Percentiles rank a stretch among this genome's conserved stretches.
Conservation (phyloP, 2,888 invertebrate genomes). For the Heliothis peltigera region DNA sequence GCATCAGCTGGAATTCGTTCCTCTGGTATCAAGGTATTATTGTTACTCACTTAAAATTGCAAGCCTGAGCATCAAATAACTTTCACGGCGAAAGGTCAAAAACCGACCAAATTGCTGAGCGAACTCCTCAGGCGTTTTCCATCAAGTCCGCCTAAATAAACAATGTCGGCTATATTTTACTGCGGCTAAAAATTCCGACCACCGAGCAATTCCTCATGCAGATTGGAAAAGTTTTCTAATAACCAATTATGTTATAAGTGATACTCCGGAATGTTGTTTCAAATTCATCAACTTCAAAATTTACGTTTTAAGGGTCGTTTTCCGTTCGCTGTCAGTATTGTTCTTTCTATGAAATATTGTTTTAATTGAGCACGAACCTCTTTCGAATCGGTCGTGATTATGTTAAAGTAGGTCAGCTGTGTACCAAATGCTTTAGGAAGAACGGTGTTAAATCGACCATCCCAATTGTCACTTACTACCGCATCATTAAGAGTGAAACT, state of each 20-base stretch:
- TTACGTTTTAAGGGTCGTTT: conserved; percentile 62
- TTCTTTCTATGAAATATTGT: conserved; percentile 33
- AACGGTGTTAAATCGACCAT: conserved; percentile 43
- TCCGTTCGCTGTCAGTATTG: conserved; percentile 29
- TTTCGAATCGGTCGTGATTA: conserved; percentile 26
- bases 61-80: conserved; percentile 39
- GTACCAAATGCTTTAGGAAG: conserved; percentile 33
- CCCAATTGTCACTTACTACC: conserved; percentile 40
- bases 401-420: conserved; percentile 47
- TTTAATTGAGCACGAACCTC: conserved; percentile 30
- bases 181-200: conserved; percentile 55
- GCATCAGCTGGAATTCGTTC: conserved; percentile 11
- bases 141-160: conserved; percentile 61
- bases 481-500: conserved; percentile 40
- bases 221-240: conserved; percentile 83
- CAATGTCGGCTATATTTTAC: conserved; percentile 56
- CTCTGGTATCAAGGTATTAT: conserved; percentile 19
- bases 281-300: conserved; percentile 71
- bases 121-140: conserved; percentile 54
- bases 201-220: conserved; percentile 72
- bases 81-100: conserved; percentile 43
- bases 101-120: conserved; percentile 41
- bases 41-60: conserved; percentile 17
- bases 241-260: conserved; percentile 81
- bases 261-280: conserved; percentile 68